Base-by-base conservation (phyloP, 2,797 vertebrate species). In the Alcedo quadribrachys region DNA sequence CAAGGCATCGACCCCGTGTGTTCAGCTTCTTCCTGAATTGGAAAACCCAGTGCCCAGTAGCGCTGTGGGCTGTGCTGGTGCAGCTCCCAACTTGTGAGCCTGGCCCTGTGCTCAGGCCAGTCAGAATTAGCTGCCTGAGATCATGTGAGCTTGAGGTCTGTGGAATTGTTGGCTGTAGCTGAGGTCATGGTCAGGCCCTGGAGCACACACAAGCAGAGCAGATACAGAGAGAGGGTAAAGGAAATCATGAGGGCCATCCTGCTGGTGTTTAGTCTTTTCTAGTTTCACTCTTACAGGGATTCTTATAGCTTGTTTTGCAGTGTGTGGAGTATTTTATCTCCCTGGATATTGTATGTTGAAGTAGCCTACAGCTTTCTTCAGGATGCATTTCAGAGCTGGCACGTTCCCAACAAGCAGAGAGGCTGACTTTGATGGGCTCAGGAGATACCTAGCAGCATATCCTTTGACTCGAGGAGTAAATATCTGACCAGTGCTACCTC, bases 131-230 rank as follows among this genome's bases (percentile, higher is more conserved):
- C 85, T 86, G 85, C 8, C 75, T 24, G 14, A n/a, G 12, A 68
- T 58, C 81, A 88, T 69, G 85, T 88, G 86, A 90, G 62, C 63
- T 66, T 54, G 45, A 66, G 71, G 68, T 19, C 71, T 85, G 68
- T 46, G 55, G 20, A 77, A 88, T 65, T 21, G 74, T 55, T 61
- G 63, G 10, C 67, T 63, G 74, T 15, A 25, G 50, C 27, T 78
- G 90, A 93, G 88, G 71, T 91, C 71, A 32, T 43, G 83, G 78
- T 80, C 93, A 94, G 91, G 81, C 82, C 85, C 51, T 35, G 24
- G 58, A 55, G 46, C 67, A 21, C n/a, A 28, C 1, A 1, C 2
- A 2, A 27, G 60, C 82, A 60, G 48, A 6, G 5, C 42, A 84
- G 79, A 65, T 46, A 24, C 3, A 6, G 60, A 55, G 82, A 25